These are phyloP conservation scores for Alviniconcha strummeri DNA, from an alignment of 2,888 invertebrate genomes.

Conservation along the genomic window DNA sequence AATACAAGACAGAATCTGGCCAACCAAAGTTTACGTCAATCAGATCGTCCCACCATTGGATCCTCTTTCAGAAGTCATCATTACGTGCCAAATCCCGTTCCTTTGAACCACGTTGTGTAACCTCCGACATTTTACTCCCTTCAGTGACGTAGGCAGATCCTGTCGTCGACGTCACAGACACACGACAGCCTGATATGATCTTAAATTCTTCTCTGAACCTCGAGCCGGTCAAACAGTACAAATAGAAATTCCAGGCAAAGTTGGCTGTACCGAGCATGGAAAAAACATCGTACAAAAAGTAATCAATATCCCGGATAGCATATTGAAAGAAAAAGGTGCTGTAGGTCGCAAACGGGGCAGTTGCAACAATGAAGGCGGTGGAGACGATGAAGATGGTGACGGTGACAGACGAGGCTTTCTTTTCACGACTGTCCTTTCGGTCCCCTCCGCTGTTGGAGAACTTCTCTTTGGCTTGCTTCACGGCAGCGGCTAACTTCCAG, in stretches of 20 bases:
- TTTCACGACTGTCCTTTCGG: constrained; percentile 2
- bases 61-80: too few species aligned
- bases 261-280: constrained; percentile 35
- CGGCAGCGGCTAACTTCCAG: constrained; percentile 44
- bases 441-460: background rate
- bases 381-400: constrained; percentile 32
- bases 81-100: too few species aligned
- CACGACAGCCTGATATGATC: background rate
- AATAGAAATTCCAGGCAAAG: constrained; percentile 39
- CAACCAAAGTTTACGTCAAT: too few species aligned
- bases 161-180: background rate
- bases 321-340: background rate
- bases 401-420: constrained; percentile 33
- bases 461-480: background rate
- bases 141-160: background rate
- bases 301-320: background rate
- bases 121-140: too few species aligned
- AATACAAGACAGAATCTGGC: too few species aligned
- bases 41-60: too few species aligned
- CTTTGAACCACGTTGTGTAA: too few species aligned
- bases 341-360: constrained; percentile 36
- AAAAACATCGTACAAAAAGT: constrained; percentile 30
- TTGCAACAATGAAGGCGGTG: constrained; percentile 32
- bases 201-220: constrained; percentile 36
- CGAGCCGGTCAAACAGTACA: constrained; percentile 37